phyloP scores from a whole-genome alignment of 1,140 invertebrate genomes.

The Hirudo medicinalis region DNA sequence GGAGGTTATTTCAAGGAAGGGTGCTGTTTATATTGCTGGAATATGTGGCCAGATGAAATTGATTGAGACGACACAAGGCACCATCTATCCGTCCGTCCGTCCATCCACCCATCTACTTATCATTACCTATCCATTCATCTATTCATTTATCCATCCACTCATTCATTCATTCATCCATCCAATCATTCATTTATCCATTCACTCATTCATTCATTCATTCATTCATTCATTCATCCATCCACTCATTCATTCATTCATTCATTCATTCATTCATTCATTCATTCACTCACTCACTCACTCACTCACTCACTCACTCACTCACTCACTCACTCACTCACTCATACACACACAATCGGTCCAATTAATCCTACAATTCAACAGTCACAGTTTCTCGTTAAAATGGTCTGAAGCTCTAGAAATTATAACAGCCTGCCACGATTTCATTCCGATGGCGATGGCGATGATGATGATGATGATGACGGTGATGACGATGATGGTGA shows the following conservation, averaged over 20 bases:
- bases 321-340: conserved; percentile 22
- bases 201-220: conserved; percentile 18
- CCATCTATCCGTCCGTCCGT: background rate
- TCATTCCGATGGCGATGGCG: conserved; percentile 35
- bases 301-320: conserved; percentile 22
- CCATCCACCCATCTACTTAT: conserved; percentile 15
- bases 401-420: too few relatives aligned
- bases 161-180: conserved; percentile 11
- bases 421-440: too few relatives aligned
- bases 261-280: conserved; percentile 18
- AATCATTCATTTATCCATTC: conserved; percentile 4
- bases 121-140: background rate
- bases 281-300: conserved; percentile 20
- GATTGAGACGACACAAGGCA: too few relatives aligned
- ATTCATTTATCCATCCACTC: background rate
- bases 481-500: conserved; percentile 17
- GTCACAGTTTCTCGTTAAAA: too few relatives aligned
- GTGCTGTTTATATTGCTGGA: too few relatives aligned
- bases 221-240: conserved; percentile 15
- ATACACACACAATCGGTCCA: background rate
- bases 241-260: conserved; percentile 10
- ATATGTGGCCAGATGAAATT: too few relatives aligned
- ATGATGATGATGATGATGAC: conserved; percentile 22
- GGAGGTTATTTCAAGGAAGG: too few relatives aligned
- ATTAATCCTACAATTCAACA: too few relatives aligned